Base-by-base conservation (phyloP, 2,797 vertebrate genomes). In the Manis javanica region DNA sequence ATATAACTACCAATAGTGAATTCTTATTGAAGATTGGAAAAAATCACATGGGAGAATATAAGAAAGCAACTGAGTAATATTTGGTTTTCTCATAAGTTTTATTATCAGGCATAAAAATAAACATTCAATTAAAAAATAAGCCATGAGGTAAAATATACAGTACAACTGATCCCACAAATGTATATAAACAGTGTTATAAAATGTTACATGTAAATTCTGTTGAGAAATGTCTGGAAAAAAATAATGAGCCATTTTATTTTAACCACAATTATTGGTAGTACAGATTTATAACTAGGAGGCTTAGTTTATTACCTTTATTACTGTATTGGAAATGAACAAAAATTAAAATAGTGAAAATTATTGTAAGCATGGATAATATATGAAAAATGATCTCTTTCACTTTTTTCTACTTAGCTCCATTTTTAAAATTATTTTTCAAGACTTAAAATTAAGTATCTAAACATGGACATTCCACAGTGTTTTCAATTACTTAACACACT, bases 401-500 rank as follows among this genome's bases (percentile, higher is more conserved):
- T 85, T 59, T 29, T 89, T 86, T 89, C 42, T 72, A 5, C 49
- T 63, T 72, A 23, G 5, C 1, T 55, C 2, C 57, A 88, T 78
- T 61, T 19, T 53, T 34, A 31, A 55, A 42, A 77, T 53, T 74
- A n/a, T 83, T 82, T 37, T 79, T 8, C 6, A 79, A 78, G 46
- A 92, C 3, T 96, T 63, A 49, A 75, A 75, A 64, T 92, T 94
- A 78, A 24, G 9, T 9, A 55, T 23, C 16, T 92, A 97, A 96
- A 94, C 69, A 15, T 34, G 13, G 87, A 11, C 8, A 0, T 0
- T 31, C 19, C 31, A 78, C 1, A 37, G 4, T 46, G 26, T 19
- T 96, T 98, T 96, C 91, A 96, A 15, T 90, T 92, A 96, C 51
- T 34, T 88, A 64, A 7, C 13, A 95, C 21, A 91, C 84, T 51